Conservation (phyloP, 2,888 invertebrate species). For the Diloba caeruleocephala region DNA sequence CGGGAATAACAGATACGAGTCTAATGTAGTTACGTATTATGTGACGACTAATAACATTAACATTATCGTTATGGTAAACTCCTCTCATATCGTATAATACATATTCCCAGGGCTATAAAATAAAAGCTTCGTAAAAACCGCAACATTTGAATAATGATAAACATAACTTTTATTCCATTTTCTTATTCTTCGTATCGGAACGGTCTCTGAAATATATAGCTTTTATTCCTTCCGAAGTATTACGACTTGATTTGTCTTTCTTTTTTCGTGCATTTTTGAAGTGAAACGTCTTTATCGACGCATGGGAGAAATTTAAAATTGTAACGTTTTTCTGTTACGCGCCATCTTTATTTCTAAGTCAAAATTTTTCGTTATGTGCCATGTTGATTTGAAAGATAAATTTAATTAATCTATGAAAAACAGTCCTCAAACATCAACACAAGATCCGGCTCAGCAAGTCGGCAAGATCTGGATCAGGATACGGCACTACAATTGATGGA, state of each 20-base stretch:
- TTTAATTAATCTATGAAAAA: too few relatives aligned
- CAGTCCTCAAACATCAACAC: too few relatives aligned
- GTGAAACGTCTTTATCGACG: too few relatives aligned
- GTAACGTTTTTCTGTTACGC: too few relatives aligned
- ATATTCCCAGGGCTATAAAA: conserved; percentile 24
- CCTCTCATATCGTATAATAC: conserved; percentile 11
- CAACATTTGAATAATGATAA: conserved; percentile 54
- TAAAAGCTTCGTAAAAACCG: conserved; percentile 36
- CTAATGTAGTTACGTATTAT: conserved; percentile 14
- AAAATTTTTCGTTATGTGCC: too few relatives aligned
- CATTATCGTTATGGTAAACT: conserved; percentile 15
- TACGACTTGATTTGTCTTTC: conserved; percentile 44
- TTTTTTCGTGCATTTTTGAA: too few relatives aligned
- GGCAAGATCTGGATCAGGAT: too few relatives aligned
- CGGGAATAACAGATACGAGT: conserved; percentile 47
- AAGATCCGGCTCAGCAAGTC: too few relatives aligned
- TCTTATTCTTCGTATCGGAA: conserved; percentile 37
- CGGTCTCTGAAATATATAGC: conserved; percentile 39
- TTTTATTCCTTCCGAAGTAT: conserved; percentile 49
- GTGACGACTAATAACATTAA: conserved; percentile 20
- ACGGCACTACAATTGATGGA: too few relatives aligned
- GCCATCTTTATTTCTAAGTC: too few relatives aligned
- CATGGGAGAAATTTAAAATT: too few relatives aligned
- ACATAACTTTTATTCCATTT: conserved; percentile 48
- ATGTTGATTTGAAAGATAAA: too few relatives aligned